Evolutionary conservation across 2,888 invertebrate species (phyloP).

Genomic region (Platycheirus rosarum): DNA sequence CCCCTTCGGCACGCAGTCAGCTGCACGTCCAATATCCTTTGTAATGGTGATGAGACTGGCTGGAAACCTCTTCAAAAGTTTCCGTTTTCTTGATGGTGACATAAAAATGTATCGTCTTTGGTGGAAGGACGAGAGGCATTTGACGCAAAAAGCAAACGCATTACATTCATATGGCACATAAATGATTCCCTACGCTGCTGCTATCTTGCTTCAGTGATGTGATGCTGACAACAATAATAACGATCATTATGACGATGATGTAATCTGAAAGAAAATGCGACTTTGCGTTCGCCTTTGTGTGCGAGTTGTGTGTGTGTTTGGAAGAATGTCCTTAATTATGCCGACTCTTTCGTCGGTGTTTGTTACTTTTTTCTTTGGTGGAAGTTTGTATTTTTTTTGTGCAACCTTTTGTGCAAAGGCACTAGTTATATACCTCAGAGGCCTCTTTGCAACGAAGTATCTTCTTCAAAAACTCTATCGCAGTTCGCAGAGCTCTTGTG

Average conservation of each 20-base stretch:
- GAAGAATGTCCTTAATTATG: conserved; percentile 52
- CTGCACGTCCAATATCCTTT: conserved; percentile 56
- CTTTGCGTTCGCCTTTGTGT: conserved; percentile 30
- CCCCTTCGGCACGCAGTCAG: conserved; percentile 30
- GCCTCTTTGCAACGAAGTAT: conserved; percentile 47
- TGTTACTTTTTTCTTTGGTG: conserved; percentile 52
- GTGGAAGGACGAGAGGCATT: conserved; percentile 47
- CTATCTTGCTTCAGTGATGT: not conserved
- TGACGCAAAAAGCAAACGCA: conserved; percentile 61
- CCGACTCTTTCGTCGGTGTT: conserved; percentile 33
- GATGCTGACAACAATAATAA: conserved; percentile 39
- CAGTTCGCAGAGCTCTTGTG: not conserved
- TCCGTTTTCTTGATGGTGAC: conserved; percentile 24
- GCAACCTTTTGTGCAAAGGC: conserved; percentile 56
- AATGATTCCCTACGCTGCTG: no score
- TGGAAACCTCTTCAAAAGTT: conserved; percentile 12
- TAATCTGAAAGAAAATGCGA: conserved; percentile 55
- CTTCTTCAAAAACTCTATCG: conserved; percentile 36
- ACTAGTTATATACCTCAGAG: conserved; percentile 54
- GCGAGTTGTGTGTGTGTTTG: conserved; percentile 31
- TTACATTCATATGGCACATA: no score
- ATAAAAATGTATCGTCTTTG: conserved; percentile 8
- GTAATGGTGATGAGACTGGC: conserved; percentile 25
- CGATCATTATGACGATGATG: conserved; percentile 51
- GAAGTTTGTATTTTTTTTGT: conserved; percentile 45